A percentile compares a stretch with the other conserved stretches of the same genome.
phyloP scores from a whole-genome alignment of 2,888 invertebrate species.

The Tetropium fuscum region DNA sequence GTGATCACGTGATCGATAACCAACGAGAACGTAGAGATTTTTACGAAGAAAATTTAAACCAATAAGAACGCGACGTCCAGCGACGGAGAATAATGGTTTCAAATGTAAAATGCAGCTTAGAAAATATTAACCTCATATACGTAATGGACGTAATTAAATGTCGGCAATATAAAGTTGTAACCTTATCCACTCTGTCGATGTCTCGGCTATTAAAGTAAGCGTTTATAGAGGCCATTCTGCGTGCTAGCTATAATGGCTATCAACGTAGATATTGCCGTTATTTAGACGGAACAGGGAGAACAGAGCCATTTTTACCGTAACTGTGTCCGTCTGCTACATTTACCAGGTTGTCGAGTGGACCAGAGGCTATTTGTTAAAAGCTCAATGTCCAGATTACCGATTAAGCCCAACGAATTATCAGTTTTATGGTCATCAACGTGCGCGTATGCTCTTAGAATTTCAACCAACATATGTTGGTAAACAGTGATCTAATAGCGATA shows the following conservation, averaged over 20 bases:
- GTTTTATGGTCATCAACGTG: constrained; percentile 4
- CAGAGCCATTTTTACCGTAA: constrained; percentile 10
- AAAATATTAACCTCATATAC: too few relatives aligned
- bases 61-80: too few relatives aligned
- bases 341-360: constrained; percentile 3
- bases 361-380: constrained; percentile 11
- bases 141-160: background rate
- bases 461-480: background rate
- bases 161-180: background rate
- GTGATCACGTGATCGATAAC: too few relatives aligned
- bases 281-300: constrained; percentile 23
- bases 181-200: background rate
- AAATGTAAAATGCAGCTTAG: too few relatives aligned
- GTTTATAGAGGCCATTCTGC: constrained; percentile 5
- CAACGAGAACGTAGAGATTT: too few relatives aligned
- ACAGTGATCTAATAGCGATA: background rate
- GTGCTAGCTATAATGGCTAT: constrained; percentile 32
- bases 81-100: too few relatives aligned
- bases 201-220: constrained; percentile 5
- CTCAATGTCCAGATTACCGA: constrained; percentile 13
- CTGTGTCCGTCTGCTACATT: constrained; percentile 7
- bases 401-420: constrained; percentile 13
- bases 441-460: constrained; percentile 1
- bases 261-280: constrained; percentile 37
- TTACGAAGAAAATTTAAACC: too few relatives aligned